Evolutionary conservation across 1,140 invertebrate species (phyloP).

Genomic region (Physella acuta): DNA sequence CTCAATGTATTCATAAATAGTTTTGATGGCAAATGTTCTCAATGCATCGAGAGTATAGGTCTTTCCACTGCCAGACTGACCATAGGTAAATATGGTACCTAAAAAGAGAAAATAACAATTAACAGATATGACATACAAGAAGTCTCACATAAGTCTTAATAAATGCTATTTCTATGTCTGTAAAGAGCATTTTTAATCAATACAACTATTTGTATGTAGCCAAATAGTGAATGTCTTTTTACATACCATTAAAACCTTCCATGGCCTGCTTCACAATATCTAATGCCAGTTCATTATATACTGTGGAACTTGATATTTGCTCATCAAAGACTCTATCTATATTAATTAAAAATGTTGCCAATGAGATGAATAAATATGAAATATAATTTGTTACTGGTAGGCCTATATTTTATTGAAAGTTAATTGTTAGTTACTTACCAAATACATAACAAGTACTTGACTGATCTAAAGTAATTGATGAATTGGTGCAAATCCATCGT

Average conservation of each 20-base stretch:
- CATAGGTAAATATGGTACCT: constrained; percentile 21
- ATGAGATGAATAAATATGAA: too few species aligned
- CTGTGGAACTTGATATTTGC: neutral
- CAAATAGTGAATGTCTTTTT: neutral
- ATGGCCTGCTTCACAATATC: constrained; percentile 19
- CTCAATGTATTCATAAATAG: constrained; percentile 22
- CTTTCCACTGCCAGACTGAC: constrained; percentile 19
- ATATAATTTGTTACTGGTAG: too few species aligned
- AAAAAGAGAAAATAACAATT: neutral
- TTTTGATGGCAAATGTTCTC: neutral
- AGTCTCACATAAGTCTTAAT: neutral
- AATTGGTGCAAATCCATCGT: too few species aligned
- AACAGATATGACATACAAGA: neutral
- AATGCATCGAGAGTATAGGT: constrained; percentile 16
- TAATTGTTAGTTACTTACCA: too few species aligned
- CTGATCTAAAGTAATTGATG: too few species aligned
- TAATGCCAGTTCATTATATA: constrained; percentile 11
- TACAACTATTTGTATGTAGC: neutral
- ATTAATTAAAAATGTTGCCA: neutral
- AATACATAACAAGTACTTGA: too few species aligned
- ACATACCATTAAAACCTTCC: constrained; percentile 18
- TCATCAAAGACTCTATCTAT: constrained; percentile 13
- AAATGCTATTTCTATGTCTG: neutral
- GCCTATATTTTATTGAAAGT: too few species aligned
- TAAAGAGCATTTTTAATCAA: neutral